Percentiles rank a stretch among this genome's conserved stretches.
phyloP scores from a whole-genome alignment of 2,888 invertebrate species.

The Agonum fuliginosum region DNA sequence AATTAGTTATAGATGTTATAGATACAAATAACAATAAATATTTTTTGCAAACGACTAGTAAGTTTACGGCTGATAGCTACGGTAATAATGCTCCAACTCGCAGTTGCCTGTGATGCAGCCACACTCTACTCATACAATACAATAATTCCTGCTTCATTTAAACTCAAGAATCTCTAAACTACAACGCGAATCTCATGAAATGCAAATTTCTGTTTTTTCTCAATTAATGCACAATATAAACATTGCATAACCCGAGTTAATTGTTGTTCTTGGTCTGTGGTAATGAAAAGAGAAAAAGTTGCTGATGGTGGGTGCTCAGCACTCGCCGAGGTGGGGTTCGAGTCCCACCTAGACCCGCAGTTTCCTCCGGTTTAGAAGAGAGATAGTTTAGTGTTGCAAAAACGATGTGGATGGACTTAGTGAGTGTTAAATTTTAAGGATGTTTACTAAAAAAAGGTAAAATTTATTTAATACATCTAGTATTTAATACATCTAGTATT shows the following conservation, averaged over 20 bases:
- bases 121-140: too few relatives aligned
- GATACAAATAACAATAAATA: too few relatives aligned
- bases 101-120: too few relatives aligned
- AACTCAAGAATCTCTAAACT: too few relatives aligned
- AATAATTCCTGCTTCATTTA: too few relatives aligned
- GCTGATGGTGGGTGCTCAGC: neutral
- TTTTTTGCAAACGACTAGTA: too few relatives aligned
- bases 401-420: neutral
- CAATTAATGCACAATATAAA: constrained; percentile 41
- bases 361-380: neutral
- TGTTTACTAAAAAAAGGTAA: neutral
- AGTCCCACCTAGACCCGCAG: neutral
- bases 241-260: constrained; percentile 15
- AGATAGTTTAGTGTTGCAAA: neutral
- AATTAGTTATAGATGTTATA: too few relatives aligned
- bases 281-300: constrained; percentile 32
- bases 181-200: neutral
- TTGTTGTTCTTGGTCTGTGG: constrained; percentile 8
- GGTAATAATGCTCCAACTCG: too few relatives aligned
- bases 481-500: too few relatives aligned
- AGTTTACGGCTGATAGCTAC: too few relatives aligned
- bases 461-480: too few relatives aligned
- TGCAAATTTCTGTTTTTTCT: constrained; percentile 9
- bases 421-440: constrained; percentile 1
- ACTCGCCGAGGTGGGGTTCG: constrained; percentile 19